Percentiles rank a stretch among this genome's conserved stretches.
Evolutionary conservation across 2,797 vertebrate species (phyloP).

Genomic region (Tolypeutes matacus): DNA sequence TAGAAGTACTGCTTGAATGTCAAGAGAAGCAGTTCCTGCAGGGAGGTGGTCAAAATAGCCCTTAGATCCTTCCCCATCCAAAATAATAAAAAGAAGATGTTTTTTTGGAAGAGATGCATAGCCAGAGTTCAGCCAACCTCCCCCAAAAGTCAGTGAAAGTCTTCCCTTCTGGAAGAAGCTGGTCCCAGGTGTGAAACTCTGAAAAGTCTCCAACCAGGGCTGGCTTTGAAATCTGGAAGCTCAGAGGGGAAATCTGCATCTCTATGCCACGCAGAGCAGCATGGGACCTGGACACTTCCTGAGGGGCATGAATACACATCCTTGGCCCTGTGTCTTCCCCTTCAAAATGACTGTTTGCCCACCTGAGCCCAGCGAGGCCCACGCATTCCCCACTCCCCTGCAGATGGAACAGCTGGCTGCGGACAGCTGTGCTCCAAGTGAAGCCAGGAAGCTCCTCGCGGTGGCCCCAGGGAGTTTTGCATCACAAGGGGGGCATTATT

Average conservation of each 20-base stretch:
- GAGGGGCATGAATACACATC: conserved; percentile 90
- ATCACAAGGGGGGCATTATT: conserved; percentile 92
- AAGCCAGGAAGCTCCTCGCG: conserved; percentile 91
- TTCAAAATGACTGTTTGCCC: conserved; percentile 96
- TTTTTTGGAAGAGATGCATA: neutral
- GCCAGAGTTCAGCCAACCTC: neutral
- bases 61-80: neutral
- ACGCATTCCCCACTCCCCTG: conserved; percentile 82
- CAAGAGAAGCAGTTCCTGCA: neutral
- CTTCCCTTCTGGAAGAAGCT: neutral
- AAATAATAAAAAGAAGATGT: neutral
- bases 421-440: conserved; percentile 91
- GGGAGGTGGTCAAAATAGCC: neutral
- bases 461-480: conserved; percentile 90
- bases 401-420: conserved; percentile 80
- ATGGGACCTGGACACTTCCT: conserved; percentile 87
- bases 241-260: conserved; percentile 53
- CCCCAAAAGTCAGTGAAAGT: neutral
- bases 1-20: neutral
- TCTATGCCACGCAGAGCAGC: conserved; percentile 77
- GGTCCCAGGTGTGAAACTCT: conserved; percentile 59
- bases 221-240: conserved; percentile 57
- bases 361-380: conserved; percentile 93
- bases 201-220: conserved; percentile 35
- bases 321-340: conserved; percentile 88